A percentile compares a stretch with the other conserved stretches of the same genome.
Conservation (phyloP, 2,888 invertebrate species). For the Iselma pallidipennis region DNA sequence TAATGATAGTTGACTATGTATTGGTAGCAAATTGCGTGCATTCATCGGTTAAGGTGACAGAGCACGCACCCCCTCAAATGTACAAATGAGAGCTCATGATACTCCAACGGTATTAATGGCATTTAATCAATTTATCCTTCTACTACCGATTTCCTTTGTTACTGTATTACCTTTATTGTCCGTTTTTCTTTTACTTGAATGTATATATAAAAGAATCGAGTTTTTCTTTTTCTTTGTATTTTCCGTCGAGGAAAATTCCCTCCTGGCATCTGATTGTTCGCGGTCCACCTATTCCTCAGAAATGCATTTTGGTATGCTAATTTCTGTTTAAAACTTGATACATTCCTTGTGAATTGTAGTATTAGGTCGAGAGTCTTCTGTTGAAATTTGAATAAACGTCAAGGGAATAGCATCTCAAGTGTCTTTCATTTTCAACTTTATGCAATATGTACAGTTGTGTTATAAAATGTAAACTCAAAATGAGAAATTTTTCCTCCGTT, state of each 20-base stretch:
- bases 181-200: no score
- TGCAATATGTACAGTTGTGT: conserved; percentile 19
- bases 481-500: background rate
- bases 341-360: conserved; percentile 37
- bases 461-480: background rate
- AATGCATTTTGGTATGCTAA: conserved; percentile 41
- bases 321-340: conserved; percentile 45
- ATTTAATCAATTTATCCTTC: background rate
- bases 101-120: background rate
- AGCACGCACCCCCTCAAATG: conserved; percentile 1
- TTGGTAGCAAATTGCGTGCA: conserved; percentile 1
- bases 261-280: conserved; percentile 44
- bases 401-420: conserved; percentile 27
- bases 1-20: background rate
- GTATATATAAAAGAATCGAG: background rate
- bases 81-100: background rate
- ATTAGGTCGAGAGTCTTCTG: conserved; percentile 30
- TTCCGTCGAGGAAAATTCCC: background rate
- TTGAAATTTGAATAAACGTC: conserved; percentile 34
- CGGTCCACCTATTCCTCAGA: conserved; percentile 39
- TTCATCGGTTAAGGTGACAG: background rate
- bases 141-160: background rate
- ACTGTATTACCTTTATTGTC: no score
- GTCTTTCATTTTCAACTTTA: conserved; percentile 27
- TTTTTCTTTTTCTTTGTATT: background rate